Conservation (phyloP, 2,888 invertebrate genomes). For the Drosophila niveifrons region DNA sequence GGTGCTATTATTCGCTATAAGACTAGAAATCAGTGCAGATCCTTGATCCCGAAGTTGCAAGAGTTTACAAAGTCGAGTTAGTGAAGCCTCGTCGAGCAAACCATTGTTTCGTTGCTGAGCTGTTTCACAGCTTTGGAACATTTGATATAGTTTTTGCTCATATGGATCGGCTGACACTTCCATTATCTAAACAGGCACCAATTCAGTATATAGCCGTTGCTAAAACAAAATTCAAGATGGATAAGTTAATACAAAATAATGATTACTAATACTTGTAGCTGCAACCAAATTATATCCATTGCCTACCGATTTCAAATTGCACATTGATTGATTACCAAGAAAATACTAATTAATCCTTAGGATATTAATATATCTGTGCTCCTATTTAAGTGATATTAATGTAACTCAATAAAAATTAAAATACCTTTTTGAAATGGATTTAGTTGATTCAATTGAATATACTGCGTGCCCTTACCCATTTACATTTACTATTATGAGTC, state of each 20-base stretch:
- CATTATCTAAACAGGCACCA: slow-evolving; percentile 57
- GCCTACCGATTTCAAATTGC: slow-evolving; percentile 1
- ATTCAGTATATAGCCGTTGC: slow-evolving; percentile 52
- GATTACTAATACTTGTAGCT: neutral
- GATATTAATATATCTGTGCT: too few species aligned
- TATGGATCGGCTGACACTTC: slow-evolving; percentile 88
- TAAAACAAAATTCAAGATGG: neutral
- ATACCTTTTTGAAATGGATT: neutral
- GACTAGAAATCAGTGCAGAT: slow-evolving; percentile 87
- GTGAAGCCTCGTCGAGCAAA: slow-evolving; percentile 89
- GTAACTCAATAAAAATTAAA: neutral
- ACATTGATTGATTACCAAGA: slow-evolving; percentile 6
- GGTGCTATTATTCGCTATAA: slow-evolving; percentile 84
- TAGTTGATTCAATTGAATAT: neutral
- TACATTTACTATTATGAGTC: neutral
- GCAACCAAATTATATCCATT: neutral
- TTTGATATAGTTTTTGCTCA: slow-evolving; percentile 92
- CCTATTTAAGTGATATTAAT: neutral
- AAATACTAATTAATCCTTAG: neutral
- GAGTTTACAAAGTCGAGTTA: slow-evolving; percentile 90
- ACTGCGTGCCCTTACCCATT: neutral
- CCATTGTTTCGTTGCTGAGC: slow-evolving; percentile 88
- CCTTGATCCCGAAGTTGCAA: slow-evolving; percentile 92
- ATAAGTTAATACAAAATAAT: neutral
- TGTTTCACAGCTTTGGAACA: slow-evolving; percentile 92